These are phyloP conservation scores for Neocrepidodera transversa DNA, from an alignment of 2,888 invertebrate genomes.

Conservation along the genomic window DNA sequence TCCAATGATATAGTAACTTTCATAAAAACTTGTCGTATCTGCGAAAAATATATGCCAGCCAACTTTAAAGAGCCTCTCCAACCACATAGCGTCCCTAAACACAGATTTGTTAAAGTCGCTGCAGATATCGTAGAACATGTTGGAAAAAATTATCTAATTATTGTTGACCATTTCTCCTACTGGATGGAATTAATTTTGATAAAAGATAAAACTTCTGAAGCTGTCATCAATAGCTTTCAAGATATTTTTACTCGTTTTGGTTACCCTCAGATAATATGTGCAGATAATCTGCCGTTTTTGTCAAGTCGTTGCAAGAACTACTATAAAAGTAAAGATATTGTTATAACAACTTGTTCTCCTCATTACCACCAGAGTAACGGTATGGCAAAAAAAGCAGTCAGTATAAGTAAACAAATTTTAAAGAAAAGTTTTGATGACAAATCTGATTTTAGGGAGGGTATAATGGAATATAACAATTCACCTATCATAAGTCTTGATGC, in stretches of 20 bases:
- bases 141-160: constrained; percentile 1
- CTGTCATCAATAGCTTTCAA: constrained; percentile 12
- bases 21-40: constrained; percentile 20
- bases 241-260: constrained; percentile 32
- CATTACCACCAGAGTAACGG: constrained; percentile 38
- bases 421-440: constrained; percentile 14
- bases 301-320: constrained; percentile 38
- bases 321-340: constrained; percentile 38
- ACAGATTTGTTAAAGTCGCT: constrained; percentile 39
- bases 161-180: constrained; percentile 13
- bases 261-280: constrained; percentile 43
- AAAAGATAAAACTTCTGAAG: constrained; percentile 10
- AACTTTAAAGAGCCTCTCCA: constrained; percentile 40
- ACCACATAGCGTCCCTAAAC: constrained; percentile 38
- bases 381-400: constrained; percentile 40
- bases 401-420: constrained; percentile 25
- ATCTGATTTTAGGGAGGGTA: constrained; percentile 9
- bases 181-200: constrained; percentile 15
- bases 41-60: constrained; percentile 21
- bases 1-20: constrained; percentile 11
- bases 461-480: constrained; percentile 16
- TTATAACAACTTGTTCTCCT: constrained; percentile 31
- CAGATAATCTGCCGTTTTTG: constrained; percentile 42
- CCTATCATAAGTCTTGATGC: constrained; percentile 8
- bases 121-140: constrained; percentile 38